phyloP scores from a whole-genome alignment of 2,113 vertebrate species.

The Chloropsis cyanopogon region DNA sequence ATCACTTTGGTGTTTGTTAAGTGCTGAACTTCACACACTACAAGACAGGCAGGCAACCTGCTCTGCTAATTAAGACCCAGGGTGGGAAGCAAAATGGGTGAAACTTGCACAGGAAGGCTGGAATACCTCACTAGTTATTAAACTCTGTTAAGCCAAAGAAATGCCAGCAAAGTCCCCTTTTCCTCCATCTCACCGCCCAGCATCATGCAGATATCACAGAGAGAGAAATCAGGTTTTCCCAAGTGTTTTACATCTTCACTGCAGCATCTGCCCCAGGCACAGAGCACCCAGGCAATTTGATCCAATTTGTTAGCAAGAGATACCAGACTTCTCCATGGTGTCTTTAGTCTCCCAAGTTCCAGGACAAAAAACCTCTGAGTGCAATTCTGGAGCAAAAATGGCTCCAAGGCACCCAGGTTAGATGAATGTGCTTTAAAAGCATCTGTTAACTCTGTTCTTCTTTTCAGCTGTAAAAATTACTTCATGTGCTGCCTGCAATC shows the following conservation, averaged over 20 bases:
- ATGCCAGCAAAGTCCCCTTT: background rate
- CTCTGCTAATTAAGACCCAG: slow-evolving; percentile 7
- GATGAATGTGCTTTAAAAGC: slow-evolving; percentile 43
- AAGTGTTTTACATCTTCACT: slow-evolving; percentile 6
- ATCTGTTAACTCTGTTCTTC: slow-evolving; percentile 15
- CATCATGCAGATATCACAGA: background rate
- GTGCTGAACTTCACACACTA: background rate
- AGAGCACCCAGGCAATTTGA: slow-evolving; percentile 38
- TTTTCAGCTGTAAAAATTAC: slow-evolving; percentile 16
- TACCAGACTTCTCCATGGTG: background rate
- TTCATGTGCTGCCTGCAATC: background rate
- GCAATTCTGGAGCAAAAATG: slow-evolving; percentile 10
- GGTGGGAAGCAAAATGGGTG: background rate
- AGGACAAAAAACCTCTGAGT: slow-evolving; percentile 3
- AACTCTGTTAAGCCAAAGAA: slow-evolving; percentile 19
- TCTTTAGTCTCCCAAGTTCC: background rate
- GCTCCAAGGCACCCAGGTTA: slow-evolving; percentile 22
- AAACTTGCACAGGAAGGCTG: background rate
- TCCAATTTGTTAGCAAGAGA: slow-evolving; percentile 43
- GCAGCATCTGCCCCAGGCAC: slow-evolving; percentile 31
- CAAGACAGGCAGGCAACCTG: background rate
- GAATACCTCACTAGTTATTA: background rate
- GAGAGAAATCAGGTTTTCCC: background rate
- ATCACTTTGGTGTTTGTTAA: background rate
- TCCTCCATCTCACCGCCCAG: background rate